Base-by-base conservation (phyloP, 2,888 invertebrate species). In the Crepidodera aurea region DNA sequence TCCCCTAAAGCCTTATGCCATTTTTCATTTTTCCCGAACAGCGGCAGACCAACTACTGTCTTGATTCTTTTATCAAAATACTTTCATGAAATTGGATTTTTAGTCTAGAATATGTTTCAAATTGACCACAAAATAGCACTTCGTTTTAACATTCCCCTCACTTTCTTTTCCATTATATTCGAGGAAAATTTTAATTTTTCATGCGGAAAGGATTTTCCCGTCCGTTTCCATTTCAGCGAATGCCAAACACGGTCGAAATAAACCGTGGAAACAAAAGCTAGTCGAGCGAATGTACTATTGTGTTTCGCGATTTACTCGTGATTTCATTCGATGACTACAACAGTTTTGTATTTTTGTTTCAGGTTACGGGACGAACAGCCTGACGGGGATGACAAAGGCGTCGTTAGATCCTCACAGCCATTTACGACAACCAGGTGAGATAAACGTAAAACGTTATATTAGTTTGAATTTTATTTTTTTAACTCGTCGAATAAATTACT, bases 341-440 rank as follows among this genome's bases (percentile, higher is more conserved):
- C 22, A 22, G 48, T 58, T 57, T 40, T 29, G 13, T 40, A 56
- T 77, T 78, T 81, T 79, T 77, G 76, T 90, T 88, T 4, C 86
- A 94, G 94, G 93, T 79, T 94, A 94, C 85, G 89, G 91, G 81
- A 88, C 91, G 80, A 93, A 94, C 83, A 86, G 90, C 53, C 82
- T 92, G 77, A 86, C 87, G 71, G 90, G 87, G 69, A 90, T 91
- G 89, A 90, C 90, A 66, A 93, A 93, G 81, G 86, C 92, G 74
- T 89, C 91, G 71, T 84, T 94, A 82, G 94, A 94, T 82, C 91
- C 93, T 54, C 94, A 94, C 83, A 87, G 92, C 77, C 94, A 94
- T 84, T 88, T 94, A 74, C 87, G 94, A 78, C 94, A 94, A 85
- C 93, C 94, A 85, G 93, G 94, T 93, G 82, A 85, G 69, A 55